These are phyloP conservation scores for Phylloscopus trochiloides DNA, from an alignment of 2,113 vertebrate genomes.

Conservation along the genomic window DNA sequence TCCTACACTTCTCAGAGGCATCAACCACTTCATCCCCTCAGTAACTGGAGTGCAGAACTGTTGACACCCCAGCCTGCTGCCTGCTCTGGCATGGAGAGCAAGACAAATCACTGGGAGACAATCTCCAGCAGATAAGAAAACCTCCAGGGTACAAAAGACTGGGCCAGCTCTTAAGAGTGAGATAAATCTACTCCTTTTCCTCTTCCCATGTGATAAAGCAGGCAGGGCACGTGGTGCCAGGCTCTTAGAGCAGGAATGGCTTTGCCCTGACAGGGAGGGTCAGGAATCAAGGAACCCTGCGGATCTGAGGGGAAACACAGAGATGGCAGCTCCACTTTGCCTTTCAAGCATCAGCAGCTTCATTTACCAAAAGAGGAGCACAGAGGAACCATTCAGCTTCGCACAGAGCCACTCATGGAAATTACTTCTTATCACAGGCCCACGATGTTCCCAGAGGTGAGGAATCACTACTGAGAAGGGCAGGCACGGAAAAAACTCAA, in stretches of 20 bases:
- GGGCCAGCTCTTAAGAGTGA: neutral
- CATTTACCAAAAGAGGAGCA: neutral
- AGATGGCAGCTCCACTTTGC: neutral
- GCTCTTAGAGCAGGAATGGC: neutral
- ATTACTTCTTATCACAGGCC: neutral
- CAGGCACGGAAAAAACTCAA: neutral
- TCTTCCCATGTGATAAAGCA: neutral
- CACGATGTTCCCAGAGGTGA: neutral
- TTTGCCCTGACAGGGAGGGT: neutral
- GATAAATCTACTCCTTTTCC: neutral
- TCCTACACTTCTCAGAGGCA: neutral
- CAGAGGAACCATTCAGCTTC: neutral
- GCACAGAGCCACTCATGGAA: neutral
- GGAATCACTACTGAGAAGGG: neutral
- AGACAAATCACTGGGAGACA: neutral
- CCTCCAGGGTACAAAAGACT: neutral
- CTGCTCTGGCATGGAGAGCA: neutral
- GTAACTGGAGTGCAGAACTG: neutral
- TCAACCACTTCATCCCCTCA: neutral
- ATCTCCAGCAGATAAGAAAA: neutral
- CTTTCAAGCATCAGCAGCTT: neutral
- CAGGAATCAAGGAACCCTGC: neutral
- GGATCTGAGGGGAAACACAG: neutral
- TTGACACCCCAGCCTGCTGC: neutral
- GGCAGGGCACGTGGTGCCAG: accelerated